A percentile compares a stretch with the other conserved stretches of the same genome.
Conservation (phyloP, 2,797 vertebrate genomes). For the Ispidina lecontei region DNA sequence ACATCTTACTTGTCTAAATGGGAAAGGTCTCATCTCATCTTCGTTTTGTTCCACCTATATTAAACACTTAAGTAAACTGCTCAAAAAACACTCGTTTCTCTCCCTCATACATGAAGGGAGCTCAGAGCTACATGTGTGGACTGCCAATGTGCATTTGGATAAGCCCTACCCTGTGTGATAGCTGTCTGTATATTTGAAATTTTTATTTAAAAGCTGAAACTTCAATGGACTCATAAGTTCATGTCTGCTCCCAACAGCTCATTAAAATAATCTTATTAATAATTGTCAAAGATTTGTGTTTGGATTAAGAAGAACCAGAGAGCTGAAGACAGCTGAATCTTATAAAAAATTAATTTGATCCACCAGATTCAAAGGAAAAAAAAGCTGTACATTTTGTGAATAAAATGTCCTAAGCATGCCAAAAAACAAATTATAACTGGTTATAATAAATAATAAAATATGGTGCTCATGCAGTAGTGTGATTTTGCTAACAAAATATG, state of each 20-base stretch:
- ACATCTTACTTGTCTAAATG: neutral
- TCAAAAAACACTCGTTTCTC: neutral
- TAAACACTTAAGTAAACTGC: neutral
- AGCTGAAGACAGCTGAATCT: neutral
- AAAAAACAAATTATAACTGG: neutral
- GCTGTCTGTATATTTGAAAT: neutral
- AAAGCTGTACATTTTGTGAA: neutral
- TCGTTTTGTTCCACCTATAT: neutral
- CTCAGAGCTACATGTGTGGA: neutral
- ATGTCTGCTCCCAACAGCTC: neutral
- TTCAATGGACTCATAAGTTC: neutral
- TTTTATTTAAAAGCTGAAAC: neutral
- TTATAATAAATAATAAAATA: neutral
- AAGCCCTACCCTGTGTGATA: neutral
- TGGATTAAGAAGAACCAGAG: neutral
- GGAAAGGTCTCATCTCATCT: neutral
- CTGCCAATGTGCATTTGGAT: neutral
- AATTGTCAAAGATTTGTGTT: neutral
- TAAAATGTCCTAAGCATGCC: neutral
- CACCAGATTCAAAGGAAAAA: neutral
- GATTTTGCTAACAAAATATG: neutral
- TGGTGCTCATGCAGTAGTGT: neutral
- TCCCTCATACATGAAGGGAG: neutral
- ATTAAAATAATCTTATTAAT: slow-evolving; percentile 19
- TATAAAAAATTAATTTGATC: neutral